Percentiles rank a stretch among this genome's conserved stretches.
phyloP scores from a whole-genome alignment of 35 echinoderm and acorn worm genomes.

The Anneissia japonica region DNA sequence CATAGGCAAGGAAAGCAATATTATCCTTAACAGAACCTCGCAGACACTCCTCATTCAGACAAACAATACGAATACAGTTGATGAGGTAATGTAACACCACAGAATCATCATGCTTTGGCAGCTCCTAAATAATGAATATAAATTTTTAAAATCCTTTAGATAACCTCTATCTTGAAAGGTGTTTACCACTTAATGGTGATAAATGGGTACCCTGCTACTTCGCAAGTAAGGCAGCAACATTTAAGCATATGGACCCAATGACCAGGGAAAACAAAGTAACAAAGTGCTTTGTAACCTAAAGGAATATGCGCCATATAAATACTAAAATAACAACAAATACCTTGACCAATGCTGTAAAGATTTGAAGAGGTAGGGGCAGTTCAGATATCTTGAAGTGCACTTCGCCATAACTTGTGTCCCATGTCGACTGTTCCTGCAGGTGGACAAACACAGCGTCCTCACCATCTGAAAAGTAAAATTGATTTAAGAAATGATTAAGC shows the following conservation, averaged over 20 bases:
- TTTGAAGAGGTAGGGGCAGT: background rate
- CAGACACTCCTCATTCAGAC: slow-evolving; percentile 85
- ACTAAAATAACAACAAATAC: too few relatives aligned
- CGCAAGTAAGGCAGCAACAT: too few relatives aligned
- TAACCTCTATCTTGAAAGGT: too few relatives aligned
- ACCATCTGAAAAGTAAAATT: background rate
- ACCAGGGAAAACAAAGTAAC: too few relatives aligned
- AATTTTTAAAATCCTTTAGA: too few relatives aligned
- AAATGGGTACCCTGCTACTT: too few relatives aligned
- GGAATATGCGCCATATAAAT: too few relatives aligned
- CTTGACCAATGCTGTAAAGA: background rate
- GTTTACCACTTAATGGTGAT: too few relatives aligned
- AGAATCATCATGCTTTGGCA: slow-evolving; percentile 79
- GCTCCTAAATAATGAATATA: slow-evolving; percentile 55
- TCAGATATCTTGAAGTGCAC: background rate
- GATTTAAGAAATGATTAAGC: background rate
- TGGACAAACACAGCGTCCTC: background rate
- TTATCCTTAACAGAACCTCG: slow-evolving; percentile 73
- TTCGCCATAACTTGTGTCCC: background rate
- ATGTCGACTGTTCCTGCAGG: background rate
- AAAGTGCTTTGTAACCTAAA: too few relatives aligned
- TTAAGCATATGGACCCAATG: too few relatives aligned
- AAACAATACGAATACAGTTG: slow-evolving; percentile 74
- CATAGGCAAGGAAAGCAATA: slow-evolving; percentile 59
- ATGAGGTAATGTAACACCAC: slow-evolving; percentile 69